Evolutionary conservation across 1,140 invertebrate genomes (phyloP).

Genomic region (Drosophila micromelanica): DNA sequence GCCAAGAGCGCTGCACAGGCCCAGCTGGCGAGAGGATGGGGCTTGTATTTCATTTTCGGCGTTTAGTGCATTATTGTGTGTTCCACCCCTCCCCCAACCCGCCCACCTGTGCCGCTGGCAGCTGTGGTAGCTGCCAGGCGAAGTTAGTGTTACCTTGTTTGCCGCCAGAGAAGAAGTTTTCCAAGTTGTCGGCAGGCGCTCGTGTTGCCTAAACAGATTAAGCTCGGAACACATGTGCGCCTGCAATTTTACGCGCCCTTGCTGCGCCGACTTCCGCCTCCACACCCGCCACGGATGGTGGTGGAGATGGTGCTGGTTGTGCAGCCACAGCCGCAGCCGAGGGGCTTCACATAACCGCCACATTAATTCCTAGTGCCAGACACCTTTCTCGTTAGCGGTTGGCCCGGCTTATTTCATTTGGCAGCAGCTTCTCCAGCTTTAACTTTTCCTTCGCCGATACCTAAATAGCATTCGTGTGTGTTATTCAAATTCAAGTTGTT

Average conservation of each 20-base stretch:
- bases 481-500: slow-evolving; percentile 58
- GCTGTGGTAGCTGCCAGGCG: slow-evolving; percentile 55
- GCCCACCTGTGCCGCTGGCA: neutral
- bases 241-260: slow-evolving; percentile 76
- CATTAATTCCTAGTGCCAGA: slow-evolving; percentile 82
- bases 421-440: slow-evolving; percentile 15
- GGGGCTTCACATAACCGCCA: slow-evolving; percentile 72
- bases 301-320: slow-evolving; percentile 1
- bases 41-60: slow-evolving; percentile 52
- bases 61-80: slow-evolving; percentile 69
- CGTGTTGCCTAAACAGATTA: slow-evolving; percentile 80
- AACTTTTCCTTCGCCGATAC: slow-evolving; percentile 13
- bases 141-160: slow-evolving; percentile 78
- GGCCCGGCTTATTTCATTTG: slow-evolving; percentile 79
- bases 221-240: slow-evolving; percentile 73
- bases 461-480: slow-evolving; percentile 59
- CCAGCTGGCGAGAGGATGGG: slow-evolving; percentile 1
- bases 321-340: slow-evolving; percentile 29
- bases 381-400: slow-evolving; percentile 81
- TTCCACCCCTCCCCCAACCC: neutral
- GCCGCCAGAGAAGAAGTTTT: slow-evolving; percentile 62
- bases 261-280: slow-evolving; percentile 38
- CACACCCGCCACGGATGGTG: neutral
- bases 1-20: slow-evolving; percentile 26
- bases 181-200: slow-evolving; percentile 75